Base-by-base conservation (phyloP, 2,888 invertebrate species). In the Ectropis crepuscularia region DNA sequence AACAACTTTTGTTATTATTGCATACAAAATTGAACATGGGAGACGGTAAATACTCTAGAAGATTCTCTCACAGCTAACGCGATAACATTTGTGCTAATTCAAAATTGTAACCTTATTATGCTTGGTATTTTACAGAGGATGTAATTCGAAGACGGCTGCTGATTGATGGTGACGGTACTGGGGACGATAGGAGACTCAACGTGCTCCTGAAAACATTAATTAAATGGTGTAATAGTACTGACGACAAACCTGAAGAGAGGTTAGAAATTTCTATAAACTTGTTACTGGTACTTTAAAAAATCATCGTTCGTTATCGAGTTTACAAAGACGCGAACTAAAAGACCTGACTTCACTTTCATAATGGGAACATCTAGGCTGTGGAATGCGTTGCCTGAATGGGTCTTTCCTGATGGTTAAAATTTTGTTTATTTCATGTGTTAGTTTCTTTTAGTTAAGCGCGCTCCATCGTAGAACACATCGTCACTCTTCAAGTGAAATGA, bases 151-250 rank as follows among this genome's bases (percentile, higher is more conserved):
- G 98, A 73, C 95, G 98, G 69, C 92, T 99, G 45, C 89, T 99
- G 39, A 98, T 99, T 76, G 99, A 99, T 85, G 99, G 99, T 11
- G 99, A 99, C 93, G 99, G 99, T 6, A 98, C 97, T 8, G 99
- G 98, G 16, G 99, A 99, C 82, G 99, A 99, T 82, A 94, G 98
- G 62, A 93, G 98, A 63, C 93, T 99, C 16, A 98, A 97, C 81
- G 95, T 96, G 61, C 90, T 99, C 12, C 87, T 98, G 8, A 98
- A 98, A 90, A 96, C 96, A 28, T 94, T 97, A 64, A 95, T 96
- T 49, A 97, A 97, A 88, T 97, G 96, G 96, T 95, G 95, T 60
- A 95, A 95, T 76, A 93, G 94, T 54, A 85, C 93, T 1, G 95
- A 96, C 61, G 95, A 95, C 53, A 93, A 95, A 53, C 88, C 94